A percentile compares a stretch with the other conserved stretches of the same genome.
phyloP scores from a whole-genome alignment of 2,113 vertebrate genomes.

The Chaetura pelagica region DNA sequence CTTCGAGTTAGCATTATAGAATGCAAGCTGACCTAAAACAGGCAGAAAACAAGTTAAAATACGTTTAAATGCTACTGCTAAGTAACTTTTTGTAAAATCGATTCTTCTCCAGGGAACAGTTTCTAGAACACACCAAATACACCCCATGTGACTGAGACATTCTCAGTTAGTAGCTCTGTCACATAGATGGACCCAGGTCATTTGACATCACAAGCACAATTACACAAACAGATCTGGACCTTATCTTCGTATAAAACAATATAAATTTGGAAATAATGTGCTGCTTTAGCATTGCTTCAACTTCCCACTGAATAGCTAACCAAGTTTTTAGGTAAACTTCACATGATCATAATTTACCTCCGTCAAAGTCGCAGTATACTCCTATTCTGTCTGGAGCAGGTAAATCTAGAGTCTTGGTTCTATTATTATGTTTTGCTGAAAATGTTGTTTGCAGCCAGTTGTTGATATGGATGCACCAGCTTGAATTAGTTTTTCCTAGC shows the following conservation, averaged over 20 bases:
- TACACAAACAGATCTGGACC: background rate
- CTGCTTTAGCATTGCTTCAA: background rate
- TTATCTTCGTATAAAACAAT: background rate
- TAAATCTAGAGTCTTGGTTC: conserved; percentile 86
- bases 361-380: conserved; percentile 91
- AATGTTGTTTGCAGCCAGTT: conserved; percentile 93
- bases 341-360: conserved; percentile 76
- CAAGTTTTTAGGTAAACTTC: background rate
- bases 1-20: conserved; percentile 88
- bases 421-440: conserved; percentile 94
- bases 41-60: background rate
- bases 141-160: background rate
- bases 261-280: background rate
- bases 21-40: conserved; percentile 87
- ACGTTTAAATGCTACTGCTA: background rate
- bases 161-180: background rate
- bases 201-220: background rate
- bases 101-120: background rate
- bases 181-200: background rate
- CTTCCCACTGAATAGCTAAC: background rate
- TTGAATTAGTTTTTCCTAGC: conserved; percentile 87
- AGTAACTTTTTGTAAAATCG: background rate
- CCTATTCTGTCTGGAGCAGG: conserved; percentile 87
- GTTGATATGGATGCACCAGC: conserved; percentile 93
- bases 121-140: background rate